These are phyloP conservation scores for Chlorocebus sabaeus DNA, from an alignment of 2,113 vertebrate genomes.

Conservation along the genomic window DNA sequence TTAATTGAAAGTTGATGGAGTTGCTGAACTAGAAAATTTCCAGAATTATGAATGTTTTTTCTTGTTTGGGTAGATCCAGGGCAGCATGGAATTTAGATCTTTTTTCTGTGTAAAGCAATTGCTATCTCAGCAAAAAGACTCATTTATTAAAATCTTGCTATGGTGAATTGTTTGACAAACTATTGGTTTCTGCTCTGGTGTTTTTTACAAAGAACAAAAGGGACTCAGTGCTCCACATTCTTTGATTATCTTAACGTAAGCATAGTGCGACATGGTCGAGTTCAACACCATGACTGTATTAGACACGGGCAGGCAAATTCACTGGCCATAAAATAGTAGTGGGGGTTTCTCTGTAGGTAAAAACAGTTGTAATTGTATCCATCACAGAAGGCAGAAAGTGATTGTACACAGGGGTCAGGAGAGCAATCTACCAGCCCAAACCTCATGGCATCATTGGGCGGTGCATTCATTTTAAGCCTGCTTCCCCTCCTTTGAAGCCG, in stretches of 20 bases:
- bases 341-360: conserved; percentile 32
- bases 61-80: neutral
- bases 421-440: conserved; percentile 14
- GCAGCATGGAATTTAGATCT: neutral
- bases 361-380: conserved; percentile 54
- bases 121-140: neutral
- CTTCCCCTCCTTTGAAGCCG: conserved; percentile 68
- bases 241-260: conserved; percentile 8
- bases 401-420: conserved; percentile 51
- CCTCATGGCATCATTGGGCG: neutral
- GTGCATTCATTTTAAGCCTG: conserved; percentile 32
- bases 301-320: neutral
- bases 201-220: conserved; percentile 39
- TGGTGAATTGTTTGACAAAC: conserved; percentile 9
- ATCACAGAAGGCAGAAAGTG: conserved; percentile 40
- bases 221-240: neutral
- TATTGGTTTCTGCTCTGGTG: neutral
- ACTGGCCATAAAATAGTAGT: neutral
- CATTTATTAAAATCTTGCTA: neutral
- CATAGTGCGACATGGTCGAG: neutral
- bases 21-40: conserved; percentile 21
- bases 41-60: neutral
- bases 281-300: conserved; percentile 1
- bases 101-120: neutral
- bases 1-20: conserved; percentile 38